These are phyloP conservation scores for Masticophis lateralis DNA, from an alignment of 2,797 vertebrate genomes.

Conservation along the genomic window DNA sequence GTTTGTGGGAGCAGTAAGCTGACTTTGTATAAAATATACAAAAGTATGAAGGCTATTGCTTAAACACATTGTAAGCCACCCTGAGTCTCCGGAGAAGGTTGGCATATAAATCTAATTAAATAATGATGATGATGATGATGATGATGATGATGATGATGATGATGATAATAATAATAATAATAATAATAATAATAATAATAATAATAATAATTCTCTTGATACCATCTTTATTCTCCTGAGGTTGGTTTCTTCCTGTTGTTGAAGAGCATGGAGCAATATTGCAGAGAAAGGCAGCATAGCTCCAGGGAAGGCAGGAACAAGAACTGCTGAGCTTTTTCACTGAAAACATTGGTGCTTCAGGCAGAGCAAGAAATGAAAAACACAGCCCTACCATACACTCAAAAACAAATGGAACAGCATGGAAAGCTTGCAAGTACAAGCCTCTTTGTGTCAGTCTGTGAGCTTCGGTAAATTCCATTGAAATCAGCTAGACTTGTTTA, in stretches of 20 bases:
- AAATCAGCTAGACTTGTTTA: neutral
- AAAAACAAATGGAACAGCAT: neutral
- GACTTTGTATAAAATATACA: too few species aligned
- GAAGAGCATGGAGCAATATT: neutral
- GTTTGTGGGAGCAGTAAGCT: too few species aligned
- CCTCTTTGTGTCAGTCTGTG: neutral
- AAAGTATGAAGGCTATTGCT: too few species aligned
- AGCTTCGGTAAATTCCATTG: neutral
- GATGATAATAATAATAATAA: too few species aligned
- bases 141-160: too few species aligned
- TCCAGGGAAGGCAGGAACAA: neutral
- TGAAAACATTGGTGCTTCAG: neutral
- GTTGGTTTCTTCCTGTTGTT: neutral
- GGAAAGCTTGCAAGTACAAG: neutral
- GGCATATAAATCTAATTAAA: too few species aligned
- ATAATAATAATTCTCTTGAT: neutral
- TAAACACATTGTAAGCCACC: too few species aligned
- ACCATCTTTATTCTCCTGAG: neutral
- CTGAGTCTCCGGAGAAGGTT: too few species aligned
- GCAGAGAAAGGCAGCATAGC: neutral
- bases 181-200: too few species aligned
- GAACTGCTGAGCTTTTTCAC: neutral
- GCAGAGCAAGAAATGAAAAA: neutral
- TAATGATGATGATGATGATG: too few species aligned
- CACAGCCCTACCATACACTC: rapidly evolving